phyloP scores from a whole-genome alignment of 2,797 vertebrate species.

The Hemibagrus guttatus region DNA sequence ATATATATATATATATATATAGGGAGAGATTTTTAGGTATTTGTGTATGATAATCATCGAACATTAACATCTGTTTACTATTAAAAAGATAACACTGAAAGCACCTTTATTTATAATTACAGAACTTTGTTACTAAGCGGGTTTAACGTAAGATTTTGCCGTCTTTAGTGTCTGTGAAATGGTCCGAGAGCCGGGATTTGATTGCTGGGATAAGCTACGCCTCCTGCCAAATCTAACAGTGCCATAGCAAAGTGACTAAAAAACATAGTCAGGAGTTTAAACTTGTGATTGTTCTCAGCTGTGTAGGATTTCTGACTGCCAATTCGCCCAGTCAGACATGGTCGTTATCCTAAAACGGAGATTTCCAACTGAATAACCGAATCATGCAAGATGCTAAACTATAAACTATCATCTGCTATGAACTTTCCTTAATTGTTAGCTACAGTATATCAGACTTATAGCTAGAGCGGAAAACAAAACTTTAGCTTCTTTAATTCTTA shows the following conservation, averaged over 20 bases:
- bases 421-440: background rate
- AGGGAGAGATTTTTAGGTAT: background rate
- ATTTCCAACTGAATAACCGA: background rate
- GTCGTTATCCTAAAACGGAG: background rate
- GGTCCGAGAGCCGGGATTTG: background rate
- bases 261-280: background rate
- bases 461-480: background rate
- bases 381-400: background rate
- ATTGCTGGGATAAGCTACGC: background rate
- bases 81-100: background rate
- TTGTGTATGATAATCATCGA: background rate
- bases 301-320: background rate
- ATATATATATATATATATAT: too few species aligned
- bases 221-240: background rate
- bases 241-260: background rate
- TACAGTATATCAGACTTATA: background rate
- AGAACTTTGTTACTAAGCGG: background rate
- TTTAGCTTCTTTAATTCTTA: background rate
- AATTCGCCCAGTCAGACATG: background rate
- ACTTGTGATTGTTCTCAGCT: slow-evolving; percentile 2
- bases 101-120: too few species aligned
- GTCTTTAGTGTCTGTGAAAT: background rate
- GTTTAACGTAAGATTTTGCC: background rate
- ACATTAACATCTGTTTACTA: background rate
- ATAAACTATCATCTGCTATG: background rate